A percentile compares a stretch with the other conserved stretches of the same genome.
phyloP scores from a whole-genome alignment of 2,113 vertebrate species.

The Chloropsis hardwickii region DNA sequence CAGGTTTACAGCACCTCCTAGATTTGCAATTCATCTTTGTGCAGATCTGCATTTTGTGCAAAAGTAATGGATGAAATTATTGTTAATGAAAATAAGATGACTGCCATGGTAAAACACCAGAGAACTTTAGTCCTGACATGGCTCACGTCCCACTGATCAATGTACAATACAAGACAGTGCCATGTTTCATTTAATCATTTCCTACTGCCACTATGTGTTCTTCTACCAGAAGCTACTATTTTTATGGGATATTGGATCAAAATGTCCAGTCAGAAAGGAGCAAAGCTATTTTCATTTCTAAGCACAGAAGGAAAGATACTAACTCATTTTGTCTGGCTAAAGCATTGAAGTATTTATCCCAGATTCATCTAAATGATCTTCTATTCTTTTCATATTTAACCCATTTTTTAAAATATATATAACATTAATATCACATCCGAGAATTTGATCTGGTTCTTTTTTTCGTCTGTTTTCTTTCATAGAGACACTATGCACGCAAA shows the following conservation, averaged over 20 bases:
- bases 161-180: not conserved
- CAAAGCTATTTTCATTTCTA: not conserved
- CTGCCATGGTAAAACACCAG: not conserved
- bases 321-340: not conserved
- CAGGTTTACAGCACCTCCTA: not conserved
- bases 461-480: not conserved
- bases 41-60: not conserved
- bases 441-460: not conserved
- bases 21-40: not conserved
- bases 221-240: not conserved
- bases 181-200: accelerated
- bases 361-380: not conserved
- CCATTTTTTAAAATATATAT: not conserved
- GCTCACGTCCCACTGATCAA: not conserved
- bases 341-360: not conserved
- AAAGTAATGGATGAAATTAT: not conserved
- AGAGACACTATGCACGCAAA: too few species aligned
- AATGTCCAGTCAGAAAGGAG: not conserved
- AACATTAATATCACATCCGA: not conserved
- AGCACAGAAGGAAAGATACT: not conserved
- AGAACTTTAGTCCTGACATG: not conserved
- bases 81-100: not conserved
- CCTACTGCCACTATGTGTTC: not conserved
- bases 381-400: not conserved
- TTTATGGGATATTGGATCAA: not conserved